phyloP scores from a whole-genome alignment of 2,888 invertebrate species.

The Acanthosepion lycidas region DNA sequence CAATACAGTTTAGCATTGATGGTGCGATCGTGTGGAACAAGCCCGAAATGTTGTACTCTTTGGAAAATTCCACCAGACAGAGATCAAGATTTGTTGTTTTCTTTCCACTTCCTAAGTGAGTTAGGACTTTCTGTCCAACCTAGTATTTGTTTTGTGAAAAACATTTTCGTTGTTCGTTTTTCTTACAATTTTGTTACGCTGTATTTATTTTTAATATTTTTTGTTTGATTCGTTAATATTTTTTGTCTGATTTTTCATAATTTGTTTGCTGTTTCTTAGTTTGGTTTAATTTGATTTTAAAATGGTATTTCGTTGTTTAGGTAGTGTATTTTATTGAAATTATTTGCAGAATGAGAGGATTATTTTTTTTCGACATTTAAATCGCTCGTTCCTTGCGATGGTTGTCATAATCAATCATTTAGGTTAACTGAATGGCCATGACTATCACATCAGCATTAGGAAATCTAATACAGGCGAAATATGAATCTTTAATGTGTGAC shows the following conservation, averaged over 20 bases:
- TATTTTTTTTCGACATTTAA: neutral
- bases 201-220: neutral
- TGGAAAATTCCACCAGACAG: too few relatives aligned
- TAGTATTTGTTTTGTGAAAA: too few relatives aligned
- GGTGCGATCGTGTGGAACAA: too few relatives aligned
- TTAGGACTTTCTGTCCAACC: too few relatives aligned
- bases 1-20: too few relatives aligned
- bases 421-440: neutral
- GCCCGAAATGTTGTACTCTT: too few relatives aligned
- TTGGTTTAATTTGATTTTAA: neutral
- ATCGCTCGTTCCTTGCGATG: neutral
- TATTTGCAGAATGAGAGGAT: neutral
- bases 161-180: too few relatives aligned
- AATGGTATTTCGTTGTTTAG: neutral
- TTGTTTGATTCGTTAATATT: neutral
- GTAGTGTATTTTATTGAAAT: neutral
- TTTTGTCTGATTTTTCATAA: neutral
- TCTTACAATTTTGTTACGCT: neutral
- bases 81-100: too few relatives aligned
- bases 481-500: slow-evolving; percentile 6
- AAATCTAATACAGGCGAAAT: neutral
- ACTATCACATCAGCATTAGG: neutral
- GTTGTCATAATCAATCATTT: neutral
- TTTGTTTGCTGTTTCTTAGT: neutral
- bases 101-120: too few relatives aligned